Evolutionary conservation across 1,140 invertebrate genomes (phyloP), one percentile per base, ranked within the genome.

Genomic region (Panagrolaimus sp.): DNA sequence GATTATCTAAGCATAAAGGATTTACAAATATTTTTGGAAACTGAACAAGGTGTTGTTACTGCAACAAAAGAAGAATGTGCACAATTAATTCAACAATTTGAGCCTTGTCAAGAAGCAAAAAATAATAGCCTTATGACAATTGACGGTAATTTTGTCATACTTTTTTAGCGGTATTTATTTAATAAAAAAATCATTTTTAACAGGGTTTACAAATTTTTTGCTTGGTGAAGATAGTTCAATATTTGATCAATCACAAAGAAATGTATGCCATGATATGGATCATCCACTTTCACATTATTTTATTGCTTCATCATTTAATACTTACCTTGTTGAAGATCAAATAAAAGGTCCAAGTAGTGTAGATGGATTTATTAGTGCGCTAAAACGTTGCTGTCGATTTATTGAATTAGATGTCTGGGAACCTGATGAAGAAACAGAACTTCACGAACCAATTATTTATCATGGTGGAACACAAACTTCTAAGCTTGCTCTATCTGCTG

Each of bases 261-360:
- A 68, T 9, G 84, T 87, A 14, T 85, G 82, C 74, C 87, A 88
- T 73, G 87, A 89, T 75, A 89, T 89, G 88, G 84, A 73, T 14
- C 85, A 86, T 65, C 88, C 89, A 5, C 78, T 89, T 27, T 79
- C 84, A 48, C 85, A 89, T 77, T 89, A 89, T 76, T 89, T 86
- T 77, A 88, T 89, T 48, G 85, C 87, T 9, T 86, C 88, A 9
- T 89, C 88, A 16, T 87, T 89, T 78, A 89, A 89, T 76, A 88
- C 88, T 86, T 88, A 88, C 76, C 77, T 88, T 44, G 81, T 85
- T 5, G 86, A 86, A 43, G 86, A 87, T 75, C 87, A 88, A 76
- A 77, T 88, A 20, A 83, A 84, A 51, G 87, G 87, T 9, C 83
- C 85, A 23, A 86, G 86, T 71, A 87, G 85, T 71, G 82, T 88